Base-by-base conservation (phyloP, 2,113 vertebrate species). In the Thomomys bottae region DNA sequence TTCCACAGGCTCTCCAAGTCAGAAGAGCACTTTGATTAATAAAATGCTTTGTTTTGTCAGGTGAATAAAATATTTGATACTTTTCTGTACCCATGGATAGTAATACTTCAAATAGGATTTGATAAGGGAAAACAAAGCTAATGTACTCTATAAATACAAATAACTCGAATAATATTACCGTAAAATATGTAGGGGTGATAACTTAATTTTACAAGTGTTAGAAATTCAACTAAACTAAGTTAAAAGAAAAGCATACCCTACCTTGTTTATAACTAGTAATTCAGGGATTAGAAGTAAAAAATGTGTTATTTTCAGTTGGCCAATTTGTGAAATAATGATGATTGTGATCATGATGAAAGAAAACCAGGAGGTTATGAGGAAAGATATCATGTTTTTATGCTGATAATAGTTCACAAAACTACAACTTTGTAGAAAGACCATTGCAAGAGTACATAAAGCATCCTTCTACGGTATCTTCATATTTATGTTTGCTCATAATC, bases 51-150 rank as follows among this genome's bases (percentile, higher is more conserved):
- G 23, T 30, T 87, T 84, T 84, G 26, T 70, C 32, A 67, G 54
- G 34, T 5, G 84, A 88, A 85, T 92, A 77, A 90, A 90, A 89
- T 7, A n/a, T 32, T 70, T 87, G 61, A 40, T 67, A 5, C 54
- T 82, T 84, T 67, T 72, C 30, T n/a, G 68, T 14, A 77, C 3
- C 7, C 34, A 73, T 6, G 23, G 8, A 77, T 12, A 26, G 42
- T 72, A 64, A 81, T 34, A 32, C 64, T 87, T 77, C 23, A 80
- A 76, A 70, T 1, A 26, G 34, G 12, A 6, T 21, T 66, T 64
- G 84, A 81, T 26, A 21, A 7, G 26, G 30, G 67, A 24, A 49
- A 67, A 54, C 49, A 54, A 54, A 67, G 5, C 21, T 6, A 71
- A 81, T 57, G 67, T 5, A 30, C n/a, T 76, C 8, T 64, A 59